Conservation (phyloP, 2,113 vertebrate genomes). For the Redunca redunca region DNA sequence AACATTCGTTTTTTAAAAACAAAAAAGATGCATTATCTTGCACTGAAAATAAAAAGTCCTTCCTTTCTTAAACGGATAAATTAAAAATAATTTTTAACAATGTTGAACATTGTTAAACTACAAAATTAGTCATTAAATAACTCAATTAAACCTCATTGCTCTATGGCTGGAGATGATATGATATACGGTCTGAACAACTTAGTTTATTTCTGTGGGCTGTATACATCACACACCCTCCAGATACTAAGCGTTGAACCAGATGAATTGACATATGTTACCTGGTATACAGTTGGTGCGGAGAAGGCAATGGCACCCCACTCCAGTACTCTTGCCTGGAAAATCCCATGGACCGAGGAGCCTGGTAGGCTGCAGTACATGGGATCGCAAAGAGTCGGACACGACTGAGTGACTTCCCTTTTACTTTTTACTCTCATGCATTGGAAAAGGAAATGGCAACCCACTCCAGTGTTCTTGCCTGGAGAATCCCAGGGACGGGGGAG, state of each 20-base stretch:
- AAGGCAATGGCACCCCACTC: too few relatives aligned
- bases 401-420: too few relatives aligned
- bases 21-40: neutral
- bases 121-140: neutral
- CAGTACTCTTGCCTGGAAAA: too few relatives aligned
- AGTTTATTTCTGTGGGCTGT: neutral
- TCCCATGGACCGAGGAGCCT: too few relatives aligned
- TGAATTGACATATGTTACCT: neutral
- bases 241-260: neutral
- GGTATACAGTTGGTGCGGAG: neutral
- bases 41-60: neutral
- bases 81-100: neutral
- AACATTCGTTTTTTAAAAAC: neutral
- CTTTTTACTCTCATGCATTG: too few relatives aligned
- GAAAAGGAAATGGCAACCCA: too few relatives aligned
- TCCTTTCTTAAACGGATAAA: neutral
- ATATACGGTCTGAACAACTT: neutral
- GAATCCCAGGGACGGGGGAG: too few relatives aligned
- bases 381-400: fast-evolving
- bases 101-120: neutral
- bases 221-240: neutral
- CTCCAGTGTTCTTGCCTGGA: too few relatives aligned
- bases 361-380: too few relatives aligned
- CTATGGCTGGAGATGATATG: neutral
- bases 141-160: neutral